These are phyloP conservation scores for Andricus curvator DNA, from an alignment of 2,888 invertebrate genomes.

Conservation along the genomic window DNA sequence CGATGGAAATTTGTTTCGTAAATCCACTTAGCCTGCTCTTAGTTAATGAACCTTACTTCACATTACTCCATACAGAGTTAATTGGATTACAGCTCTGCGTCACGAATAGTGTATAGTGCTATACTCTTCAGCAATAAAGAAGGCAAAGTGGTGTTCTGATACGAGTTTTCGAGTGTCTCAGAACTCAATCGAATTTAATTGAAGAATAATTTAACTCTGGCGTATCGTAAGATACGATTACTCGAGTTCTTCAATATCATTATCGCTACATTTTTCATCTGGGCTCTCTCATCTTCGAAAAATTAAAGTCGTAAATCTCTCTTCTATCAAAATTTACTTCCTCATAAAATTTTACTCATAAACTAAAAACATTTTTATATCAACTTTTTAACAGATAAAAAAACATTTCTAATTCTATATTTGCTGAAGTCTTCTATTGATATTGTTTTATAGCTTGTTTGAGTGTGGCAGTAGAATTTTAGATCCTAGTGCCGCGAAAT, in stretches of 20 bases:
- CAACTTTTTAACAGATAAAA: background rate
- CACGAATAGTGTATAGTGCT: background rate
- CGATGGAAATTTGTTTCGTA: background rate
- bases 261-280: background rate
- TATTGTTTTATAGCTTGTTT: no score
- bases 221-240: background rate
- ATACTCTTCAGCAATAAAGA: background rate
- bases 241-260: conserved; percentile 17
- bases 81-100: background rate
- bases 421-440: no score
- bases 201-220: conserved; percentile 1
- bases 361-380: background rate
- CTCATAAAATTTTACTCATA: background rate
- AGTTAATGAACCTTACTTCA: conserved; percentile 20
- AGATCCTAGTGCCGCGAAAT: no score
- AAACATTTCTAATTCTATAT: background rate
- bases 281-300: background rate
- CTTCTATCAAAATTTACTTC: background rate
- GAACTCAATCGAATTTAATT: conserved; percentile 32
- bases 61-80: conserved; percentile 10
- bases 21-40: conserved; percentile 10
- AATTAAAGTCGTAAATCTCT: conserved; percentile 19
- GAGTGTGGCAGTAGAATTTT: no score
- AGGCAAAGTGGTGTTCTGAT: conserved; percentile 5
- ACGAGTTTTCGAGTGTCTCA: conserved; percentile 20